phyloP scores from a whole-genome alignment of 1,140 invertebrate species.

The Nymphalis io region DNA sequence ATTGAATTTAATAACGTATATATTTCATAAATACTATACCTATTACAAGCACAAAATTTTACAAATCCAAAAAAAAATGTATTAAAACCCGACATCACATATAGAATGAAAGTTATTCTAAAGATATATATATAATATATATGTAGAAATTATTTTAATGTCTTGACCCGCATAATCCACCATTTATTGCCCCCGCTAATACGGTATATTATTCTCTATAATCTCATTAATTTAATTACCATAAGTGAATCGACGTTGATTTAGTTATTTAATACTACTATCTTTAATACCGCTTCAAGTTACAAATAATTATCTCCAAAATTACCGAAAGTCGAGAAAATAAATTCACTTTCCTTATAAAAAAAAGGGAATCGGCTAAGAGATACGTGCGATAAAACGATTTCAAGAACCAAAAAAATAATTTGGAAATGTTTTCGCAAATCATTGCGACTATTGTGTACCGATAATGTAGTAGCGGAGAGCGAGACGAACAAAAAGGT shows the following conservation, averaged over 20 bases:
- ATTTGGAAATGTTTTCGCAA: constrained; percentile 73
- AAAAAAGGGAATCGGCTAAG: not conserved
- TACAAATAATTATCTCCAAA: not conserved
- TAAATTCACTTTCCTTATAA: not conserved
- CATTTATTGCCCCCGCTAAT: constrained; percentile 45
- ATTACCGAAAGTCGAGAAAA: not conserved
- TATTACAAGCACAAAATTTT: no score
- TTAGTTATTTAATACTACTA: not conserved
- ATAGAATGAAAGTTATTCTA: no score
- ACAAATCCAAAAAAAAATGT: no score
- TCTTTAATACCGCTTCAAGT: not conserved
- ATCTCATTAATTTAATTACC: constrained; percentile 24
- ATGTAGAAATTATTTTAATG: constrained; percentile 46
- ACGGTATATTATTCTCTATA: constrained; percentile 16
- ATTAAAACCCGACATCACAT: no score
- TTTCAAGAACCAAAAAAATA: constrained; percentile 50
- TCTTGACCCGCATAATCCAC: constrained; percentile 48
- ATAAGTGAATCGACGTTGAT: not conserved
- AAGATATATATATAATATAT: not conserved
- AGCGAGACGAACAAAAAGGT: constrained; percentile 72
- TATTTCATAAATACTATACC: not conserved
- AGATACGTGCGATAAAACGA: not conserved
- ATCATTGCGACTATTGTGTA: constrained; percentile 74
- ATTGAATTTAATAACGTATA: no score
- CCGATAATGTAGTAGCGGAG: constrained; percentile 73